A percentile compares a stretch with the other conserved stretches of the same genome.
Evolutionary conservation across 2,113 vertebrate species (phyloP).

Genomic region (Circaetus gallicus): DNA sequence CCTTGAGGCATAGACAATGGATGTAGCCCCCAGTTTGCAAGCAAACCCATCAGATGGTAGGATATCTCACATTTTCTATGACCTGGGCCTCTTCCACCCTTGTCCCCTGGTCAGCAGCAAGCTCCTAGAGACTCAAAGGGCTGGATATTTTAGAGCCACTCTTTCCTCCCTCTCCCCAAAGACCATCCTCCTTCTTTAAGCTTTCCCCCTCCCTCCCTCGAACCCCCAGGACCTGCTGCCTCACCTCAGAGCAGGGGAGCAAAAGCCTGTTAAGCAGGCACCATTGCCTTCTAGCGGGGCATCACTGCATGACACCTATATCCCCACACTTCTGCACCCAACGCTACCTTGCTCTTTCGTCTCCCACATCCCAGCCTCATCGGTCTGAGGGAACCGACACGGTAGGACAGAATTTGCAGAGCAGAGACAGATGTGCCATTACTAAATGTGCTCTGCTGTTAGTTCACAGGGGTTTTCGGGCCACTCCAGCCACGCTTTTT

Average conservation of each 20-base stretch:
- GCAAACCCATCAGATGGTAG: background rate
- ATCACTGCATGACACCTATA: background rate
- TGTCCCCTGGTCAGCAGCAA: background rate
- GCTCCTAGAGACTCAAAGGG: background rate
- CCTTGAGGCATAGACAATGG: background rate
- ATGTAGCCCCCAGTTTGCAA: background rate
- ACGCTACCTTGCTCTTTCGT: background rate
- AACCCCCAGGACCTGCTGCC: background rate
- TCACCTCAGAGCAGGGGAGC: background rate
- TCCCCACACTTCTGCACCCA: accelerated
- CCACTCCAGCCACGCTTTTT: background rate
- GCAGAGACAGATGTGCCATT: background rate
- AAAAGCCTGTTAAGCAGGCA: background rate
- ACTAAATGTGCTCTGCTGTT: background rate
- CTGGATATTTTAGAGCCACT: background rate
- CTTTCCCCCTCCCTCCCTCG: background rate
- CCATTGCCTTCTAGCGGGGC: background rate
- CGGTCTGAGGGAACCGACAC: background rate
- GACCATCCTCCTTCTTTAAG: background rate
- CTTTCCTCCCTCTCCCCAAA: background rate
- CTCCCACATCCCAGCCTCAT: background rate
- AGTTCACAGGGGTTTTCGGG: background rate
- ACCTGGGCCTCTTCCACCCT: background rate
- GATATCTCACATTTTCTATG: background rate
- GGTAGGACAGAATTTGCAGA: background rate